Conservation (phyloP, 2,888 invertebrate species). For the Polyploca ridens region DNA sequence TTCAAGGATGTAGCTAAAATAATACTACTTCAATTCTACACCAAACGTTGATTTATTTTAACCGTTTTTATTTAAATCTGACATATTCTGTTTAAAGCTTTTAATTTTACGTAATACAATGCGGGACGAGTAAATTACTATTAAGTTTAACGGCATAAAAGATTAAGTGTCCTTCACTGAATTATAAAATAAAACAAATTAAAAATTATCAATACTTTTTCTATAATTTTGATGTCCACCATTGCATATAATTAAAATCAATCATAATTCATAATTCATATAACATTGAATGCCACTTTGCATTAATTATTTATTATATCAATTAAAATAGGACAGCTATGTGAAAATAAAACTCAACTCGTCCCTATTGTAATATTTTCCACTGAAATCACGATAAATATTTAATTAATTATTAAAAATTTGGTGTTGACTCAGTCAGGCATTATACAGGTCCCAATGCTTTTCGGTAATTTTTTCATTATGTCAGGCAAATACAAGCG, state of each 20-base stretch:
- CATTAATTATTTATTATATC: too few relatives aligned
- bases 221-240: too few relatives aligned
- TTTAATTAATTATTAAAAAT: slow-evolving; percentile 49
- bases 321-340: not conserved
- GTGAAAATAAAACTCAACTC: not conserved
- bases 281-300: too few relatives aligned
- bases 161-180: not conserved
- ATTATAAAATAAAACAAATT: not conserved
- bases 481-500: slow-evolving; percentile 42
- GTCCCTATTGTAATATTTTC: slow-evolving; percentile 20
- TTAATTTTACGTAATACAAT: not conserved
- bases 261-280: too few relatives aligned
- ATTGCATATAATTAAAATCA: too few relatives aligned
- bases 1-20: not conserved
- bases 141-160: too few relatives aligned
- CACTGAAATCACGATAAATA: slow-evolving; percentile 50
- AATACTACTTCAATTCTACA: not conserved
- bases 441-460: slow-evolving; percentile 72
- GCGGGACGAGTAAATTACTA: not conserved
- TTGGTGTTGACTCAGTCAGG: slow-evolving; percentile 78
- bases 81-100: not conserved
- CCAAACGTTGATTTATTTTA: not conserved
- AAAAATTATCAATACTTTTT: not conserved
- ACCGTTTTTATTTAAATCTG: not conserved
- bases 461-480: slow-evolving; percentile 25